phyloP scores from a whole-genome alignment of 2,888 invertebrate species.

The Disparrhopalites patrizii region DNA sequence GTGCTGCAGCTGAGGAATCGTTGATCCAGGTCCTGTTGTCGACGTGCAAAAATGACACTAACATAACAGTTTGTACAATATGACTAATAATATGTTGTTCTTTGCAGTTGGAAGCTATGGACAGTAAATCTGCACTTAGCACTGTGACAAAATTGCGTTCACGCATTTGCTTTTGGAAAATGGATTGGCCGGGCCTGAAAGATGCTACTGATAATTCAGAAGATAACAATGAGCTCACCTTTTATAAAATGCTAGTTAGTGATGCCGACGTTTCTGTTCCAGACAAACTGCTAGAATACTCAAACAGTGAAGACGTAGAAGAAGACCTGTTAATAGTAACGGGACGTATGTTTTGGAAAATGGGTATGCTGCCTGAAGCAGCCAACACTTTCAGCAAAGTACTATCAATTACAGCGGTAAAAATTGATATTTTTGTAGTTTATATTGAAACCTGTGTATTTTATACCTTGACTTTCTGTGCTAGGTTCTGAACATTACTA shows the following conservation, averaged over 20 bases:
- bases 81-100: not conserved
- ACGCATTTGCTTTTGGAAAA: not conserved
- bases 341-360: constrained; percentile 11
- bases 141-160: too few relatives aligned
- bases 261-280: not conserved
- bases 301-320: not conserved
- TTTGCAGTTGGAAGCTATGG: not conserved
- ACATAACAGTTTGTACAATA: not conserved
- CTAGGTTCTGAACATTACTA: not conserved
- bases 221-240: not conserved
- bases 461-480: not conserved
- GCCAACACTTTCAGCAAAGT: constrained; percentile 9
- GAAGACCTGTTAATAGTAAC: not conserved
- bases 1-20: constrained; percentile 1
- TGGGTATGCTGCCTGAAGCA: not conserved
- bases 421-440: not conserved
- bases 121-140: not conserved
- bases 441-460: too few relatives aligned
- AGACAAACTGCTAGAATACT: not conserved
- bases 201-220: constrained; percentile 9
- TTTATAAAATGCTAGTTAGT: constrained; percentile 1
- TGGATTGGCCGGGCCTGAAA: not conserved
- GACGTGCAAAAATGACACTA: too few relatives aligned
- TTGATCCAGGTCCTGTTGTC: constrained; percentile 15
- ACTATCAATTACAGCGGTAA: not conserved